A percentile compares a stretch with the other conserved stretches of the same genome.
phyloP scores from a whole-genome alignment of 2,888 invertebrate species.

The Hydrotaea diabolus region DNA sequence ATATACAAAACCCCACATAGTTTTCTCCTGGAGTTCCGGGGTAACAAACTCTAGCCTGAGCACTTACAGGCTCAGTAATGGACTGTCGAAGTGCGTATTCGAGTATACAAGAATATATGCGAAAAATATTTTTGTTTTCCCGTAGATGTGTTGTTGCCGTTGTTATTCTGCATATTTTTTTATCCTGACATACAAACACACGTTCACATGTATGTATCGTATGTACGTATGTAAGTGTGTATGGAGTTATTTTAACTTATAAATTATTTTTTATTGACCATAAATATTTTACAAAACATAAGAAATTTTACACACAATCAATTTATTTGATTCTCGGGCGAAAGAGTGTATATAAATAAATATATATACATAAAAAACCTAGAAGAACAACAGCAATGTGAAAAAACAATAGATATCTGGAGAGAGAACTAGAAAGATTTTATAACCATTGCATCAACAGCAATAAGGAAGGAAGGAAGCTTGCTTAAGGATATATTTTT shows the following conservation, averaged over 20 bases:
- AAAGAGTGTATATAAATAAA: not conserved
- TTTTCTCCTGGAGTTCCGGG: too few relatives aligned
- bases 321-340: conserved; percentile 6
- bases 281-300: conserved; percentile 27
- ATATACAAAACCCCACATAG: too few relatives aligned
- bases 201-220: too few relatives aligned
- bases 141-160: not conserved
- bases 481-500: not conserved
- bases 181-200: too few relatives aligned
- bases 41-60: too few relatives aligned
- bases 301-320: conserved; percentile 27
- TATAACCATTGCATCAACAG: not conserved
- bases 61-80: not conserved
- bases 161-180: too few relatives aligned
- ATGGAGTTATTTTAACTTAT: conserved; percentile 21
- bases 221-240: not conserved
- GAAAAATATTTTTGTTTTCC: not conserved
- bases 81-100: not conserved
- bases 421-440: not conserved
- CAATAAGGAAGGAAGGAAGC: not conserved
- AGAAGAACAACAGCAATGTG: not conserved
- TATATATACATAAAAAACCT: conserved; percentile 1
- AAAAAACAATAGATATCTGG: conserved; percentile 4
- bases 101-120: not conserved
- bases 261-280: conserved; percentile 38